phyloP scores from a whole-genome alignment of 2,113 vertebrate genomes.

The Thunnus maccoyii region DNA sequence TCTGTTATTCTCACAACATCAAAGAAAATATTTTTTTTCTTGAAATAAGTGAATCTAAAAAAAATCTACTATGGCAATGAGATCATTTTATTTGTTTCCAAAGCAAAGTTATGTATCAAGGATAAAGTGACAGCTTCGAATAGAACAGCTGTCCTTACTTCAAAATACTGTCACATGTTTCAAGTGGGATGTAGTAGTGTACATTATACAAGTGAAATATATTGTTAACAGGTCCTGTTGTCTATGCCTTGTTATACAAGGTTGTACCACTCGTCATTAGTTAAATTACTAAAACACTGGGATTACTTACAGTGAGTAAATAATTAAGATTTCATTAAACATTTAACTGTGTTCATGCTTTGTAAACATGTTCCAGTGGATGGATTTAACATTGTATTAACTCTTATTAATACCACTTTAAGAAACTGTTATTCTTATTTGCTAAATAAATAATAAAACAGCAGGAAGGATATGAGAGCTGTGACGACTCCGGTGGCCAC shows the following conservation, averaged over 20 bases:
- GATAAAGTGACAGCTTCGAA: not conserved
- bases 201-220: no score
- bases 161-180: fast-evolving
- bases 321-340: not conserved
- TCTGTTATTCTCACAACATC: not conserved
- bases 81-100: no score
- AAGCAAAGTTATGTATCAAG: not conserved
- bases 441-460: not conserved
- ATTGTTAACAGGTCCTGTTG: no score
- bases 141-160: not conserved
- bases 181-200: no score
- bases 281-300: not conserved
- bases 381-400: not conserved
- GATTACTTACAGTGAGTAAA: not conserved
- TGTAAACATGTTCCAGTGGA: not conserved
- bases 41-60: not conserved
- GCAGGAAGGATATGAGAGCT: constrained; percentile 95
- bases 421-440: not conserved
- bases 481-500: constrained; percentile 95
- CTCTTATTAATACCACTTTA: not conserved
- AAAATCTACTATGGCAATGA: no score
- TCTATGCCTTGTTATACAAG: no score
- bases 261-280: not conserved
- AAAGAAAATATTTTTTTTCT: not conserved
- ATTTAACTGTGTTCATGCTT: not conserved